Percentiles rank a stretch among this genome's conserved stretches.
Evolutionary conservation across 1,140 invertebrate genomes (phyloP).

Genomic region (Drosophila pruinosa): DNA sequence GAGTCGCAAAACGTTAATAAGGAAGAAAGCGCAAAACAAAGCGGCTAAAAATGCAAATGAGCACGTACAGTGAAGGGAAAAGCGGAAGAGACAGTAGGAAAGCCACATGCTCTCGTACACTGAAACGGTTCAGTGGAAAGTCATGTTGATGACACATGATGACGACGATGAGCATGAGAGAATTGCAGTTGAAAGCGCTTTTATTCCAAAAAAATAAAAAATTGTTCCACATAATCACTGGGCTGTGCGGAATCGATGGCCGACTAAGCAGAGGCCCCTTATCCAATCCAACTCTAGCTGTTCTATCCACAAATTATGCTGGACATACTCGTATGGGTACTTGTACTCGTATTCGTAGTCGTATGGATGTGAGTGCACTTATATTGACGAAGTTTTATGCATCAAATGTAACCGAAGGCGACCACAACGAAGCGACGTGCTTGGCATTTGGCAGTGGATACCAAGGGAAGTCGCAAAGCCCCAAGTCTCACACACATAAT

Average conservation of each 20-base stretch:
- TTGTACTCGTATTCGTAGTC: neutral
- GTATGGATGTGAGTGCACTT: neutral
- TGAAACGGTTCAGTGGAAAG: constrained; percentile 41
- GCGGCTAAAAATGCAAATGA: constrained; percentile 74
- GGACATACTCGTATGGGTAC: no score
- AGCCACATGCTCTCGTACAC: constrained; percentile 31
- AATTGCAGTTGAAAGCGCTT: constrained; percentile 35
- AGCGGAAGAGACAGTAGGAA: constrained; percentile 6
- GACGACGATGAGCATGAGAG: constrained; percentile 22
- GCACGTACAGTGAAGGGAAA: constrained; percentile 52
- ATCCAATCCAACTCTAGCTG: neutral
- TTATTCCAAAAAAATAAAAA: constrained; percentile 2
- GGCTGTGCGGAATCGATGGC: constrained; percentile 38
- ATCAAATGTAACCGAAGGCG: constrained; percentile 76
- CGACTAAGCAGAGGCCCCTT: constrained; percentile 44
- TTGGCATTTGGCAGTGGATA: constrained; percentile 53
- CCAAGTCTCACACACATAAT: constrained; percentile 47
- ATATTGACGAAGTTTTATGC: constrained; percentile 70
- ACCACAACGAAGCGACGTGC: constrained; percentile 50
- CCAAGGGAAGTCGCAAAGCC: constrained; percentile 32
- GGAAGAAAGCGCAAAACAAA: constrained; percentile 71
- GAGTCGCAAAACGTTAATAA: constrained; percentile 36
- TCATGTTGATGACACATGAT: constrained; percentile 11
- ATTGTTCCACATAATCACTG: constrained; percentile 33
- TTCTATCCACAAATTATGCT: constrained; percentile 60